phyloP scores from a whole-genome alignment of 2,797 vertebrate genomes.

The Uromys caudimaculatus region DNA sequence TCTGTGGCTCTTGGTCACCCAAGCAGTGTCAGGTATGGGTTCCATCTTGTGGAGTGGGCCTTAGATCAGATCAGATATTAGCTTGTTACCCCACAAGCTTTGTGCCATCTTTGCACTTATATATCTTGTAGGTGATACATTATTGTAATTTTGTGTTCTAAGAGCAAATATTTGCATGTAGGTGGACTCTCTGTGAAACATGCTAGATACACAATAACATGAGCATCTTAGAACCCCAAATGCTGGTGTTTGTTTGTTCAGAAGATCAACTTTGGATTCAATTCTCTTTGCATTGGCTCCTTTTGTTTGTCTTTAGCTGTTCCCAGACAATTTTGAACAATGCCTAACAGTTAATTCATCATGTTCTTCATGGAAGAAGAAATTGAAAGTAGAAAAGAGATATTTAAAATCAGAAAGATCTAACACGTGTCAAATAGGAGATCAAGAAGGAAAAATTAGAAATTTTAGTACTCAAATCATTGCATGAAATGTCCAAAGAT shows the following conservation, averaged over 20 bases:
- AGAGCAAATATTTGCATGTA: constrained; percentile 56
- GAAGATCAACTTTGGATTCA: neutral
- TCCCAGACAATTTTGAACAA: neutral
- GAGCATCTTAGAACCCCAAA: constrained; percentile 32
- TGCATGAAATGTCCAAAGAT: constrained; percentile 5
- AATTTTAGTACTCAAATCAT: constrained; percentile 19
- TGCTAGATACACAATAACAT: neutral
- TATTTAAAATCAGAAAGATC: neutral
- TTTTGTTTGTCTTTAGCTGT: neutral
- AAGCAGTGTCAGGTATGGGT: no score
- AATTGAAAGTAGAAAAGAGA: neutral
- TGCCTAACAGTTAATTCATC: neutral
- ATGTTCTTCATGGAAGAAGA: neutral
- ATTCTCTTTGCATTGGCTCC: neutral
- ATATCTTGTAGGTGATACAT: neutral
- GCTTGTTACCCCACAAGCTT: no score
- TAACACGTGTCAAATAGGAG: constrained; percentile 6
- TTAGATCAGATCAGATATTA: neutral
- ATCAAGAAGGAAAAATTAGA: constrained; percentile 27
- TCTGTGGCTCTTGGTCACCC: neutral
- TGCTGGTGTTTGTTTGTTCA: neutral
- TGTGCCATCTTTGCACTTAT: no score
- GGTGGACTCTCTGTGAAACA: neutral
- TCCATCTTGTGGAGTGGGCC: no score
- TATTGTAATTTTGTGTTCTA: constrained; percentile 4